Conservation (phyloP, 2,797 vertebrate species). For the Sebastes iracundus region DNA sequence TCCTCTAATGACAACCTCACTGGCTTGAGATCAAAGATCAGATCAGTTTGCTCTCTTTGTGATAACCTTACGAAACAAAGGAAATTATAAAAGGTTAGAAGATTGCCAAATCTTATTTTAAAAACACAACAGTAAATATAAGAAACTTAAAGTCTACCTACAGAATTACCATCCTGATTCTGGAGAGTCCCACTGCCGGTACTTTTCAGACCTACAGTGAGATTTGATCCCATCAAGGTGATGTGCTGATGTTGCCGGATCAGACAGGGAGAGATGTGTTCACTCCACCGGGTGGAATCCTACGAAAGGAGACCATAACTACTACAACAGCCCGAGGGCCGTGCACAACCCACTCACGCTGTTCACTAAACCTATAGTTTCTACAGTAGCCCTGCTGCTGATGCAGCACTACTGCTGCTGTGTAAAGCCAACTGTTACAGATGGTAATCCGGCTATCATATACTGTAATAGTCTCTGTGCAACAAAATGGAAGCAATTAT, state of each 20-base stretch:
- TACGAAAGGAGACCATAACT: slow-evolving; percentile 29
- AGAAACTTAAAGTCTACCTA: not conserved
- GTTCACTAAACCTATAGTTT: slow-evolving; percentile 60
- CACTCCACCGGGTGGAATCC: not conserved
- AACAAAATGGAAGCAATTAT: slow-evolving; percentile 79
- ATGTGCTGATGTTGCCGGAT: slow-evolving; percentile 27
- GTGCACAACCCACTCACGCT: slow-evolving; percentile 23
- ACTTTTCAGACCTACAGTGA: not conserved
- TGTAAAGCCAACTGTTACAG: slow-evolving; percentile 66
- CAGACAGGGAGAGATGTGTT: slow-evolving; percentile 14
- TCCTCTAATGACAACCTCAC: not conserved
- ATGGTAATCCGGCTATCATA: slow-evolving; percentile 76
- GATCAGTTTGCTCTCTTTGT: no score
- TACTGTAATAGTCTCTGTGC: slow-evolving; percentile 71
- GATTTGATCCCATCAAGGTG: slow-evolving; percentile 12
- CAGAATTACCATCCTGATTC: not conserved
- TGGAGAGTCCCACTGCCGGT: not conserved
- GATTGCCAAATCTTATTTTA: not conserved
- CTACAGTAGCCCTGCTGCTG: slow-evolving; percentile 56
- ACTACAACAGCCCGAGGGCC: slow-evolving; percentile 44
- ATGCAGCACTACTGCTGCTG: slow-evolving; percentile 59
- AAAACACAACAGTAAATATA: not conserved
- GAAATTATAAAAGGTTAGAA: no score
- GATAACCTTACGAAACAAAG: no score
- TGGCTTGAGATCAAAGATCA: not conserved